Percentiles rank a stretch among this genome's conserved stretches.
Evolutionary conservation across 2,797 vertebrate species (phyloP).

Genomic region (Sphaeramia orbicularis): DNA sequence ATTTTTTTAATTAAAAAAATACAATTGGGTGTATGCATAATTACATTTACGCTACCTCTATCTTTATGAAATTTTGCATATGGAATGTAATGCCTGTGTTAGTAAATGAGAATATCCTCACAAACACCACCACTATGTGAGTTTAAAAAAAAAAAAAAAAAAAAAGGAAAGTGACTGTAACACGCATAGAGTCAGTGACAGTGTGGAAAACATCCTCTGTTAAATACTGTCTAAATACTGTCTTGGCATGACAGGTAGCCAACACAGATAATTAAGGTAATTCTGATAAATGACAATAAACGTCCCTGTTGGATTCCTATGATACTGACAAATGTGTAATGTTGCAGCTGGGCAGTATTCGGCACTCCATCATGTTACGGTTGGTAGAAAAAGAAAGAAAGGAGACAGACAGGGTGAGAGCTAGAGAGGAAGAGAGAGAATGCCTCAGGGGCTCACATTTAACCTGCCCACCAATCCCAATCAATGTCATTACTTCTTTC

Average conservation of each 20-base stretch:
- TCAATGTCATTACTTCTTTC: slow-evolving; percentile 94
- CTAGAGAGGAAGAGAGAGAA: slow-evolving; percentile 50
- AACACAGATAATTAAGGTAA: slow-evolving; percentile 58
- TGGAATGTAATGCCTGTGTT: slow-evolving; percentile 15
- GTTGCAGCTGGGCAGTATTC: slow-evolving; percentile 54
- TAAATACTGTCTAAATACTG: slow-evolving; percentile 44
- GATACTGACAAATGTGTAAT: slow-evolving; percentile 73
- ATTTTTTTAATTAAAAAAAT: slow-evolving; percentile 22
- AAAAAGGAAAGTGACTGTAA: neutral
- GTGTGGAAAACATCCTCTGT: slow-evolving; percentile 8
- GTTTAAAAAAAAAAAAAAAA: neutral
- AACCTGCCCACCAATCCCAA: slow-evolving; percentile 92
- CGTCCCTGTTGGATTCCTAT: slow-evolving; percentile 48
- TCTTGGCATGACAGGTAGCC: slow-evolving; percentile 54
- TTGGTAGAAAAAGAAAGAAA: slow-evolving; percentile 51
- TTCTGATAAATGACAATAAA: slow-evolving; percentile 64
- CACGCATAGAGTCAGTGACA: slow-evolving; percentile 6
- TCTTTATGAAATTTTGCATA: slow-evolving; percentile 30
- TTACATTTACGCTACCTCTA: slow-evolving; percentile 31
- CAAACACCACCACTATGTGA: neutral
- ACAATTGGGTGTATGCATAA: slow-evolving; percentile 10
- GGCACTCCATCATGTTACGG: slow-evolving; percentile 58
- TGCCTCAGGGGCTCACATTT: slow-evolving; percentile 76
- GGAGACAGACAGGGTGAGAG: slow-evolving; percentile 53
- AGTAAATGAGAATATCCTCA: neutral